Conservation (phyloP, 37 sponge, comb jelly and placozoan species). For the Axinella damicornis region DNA sequence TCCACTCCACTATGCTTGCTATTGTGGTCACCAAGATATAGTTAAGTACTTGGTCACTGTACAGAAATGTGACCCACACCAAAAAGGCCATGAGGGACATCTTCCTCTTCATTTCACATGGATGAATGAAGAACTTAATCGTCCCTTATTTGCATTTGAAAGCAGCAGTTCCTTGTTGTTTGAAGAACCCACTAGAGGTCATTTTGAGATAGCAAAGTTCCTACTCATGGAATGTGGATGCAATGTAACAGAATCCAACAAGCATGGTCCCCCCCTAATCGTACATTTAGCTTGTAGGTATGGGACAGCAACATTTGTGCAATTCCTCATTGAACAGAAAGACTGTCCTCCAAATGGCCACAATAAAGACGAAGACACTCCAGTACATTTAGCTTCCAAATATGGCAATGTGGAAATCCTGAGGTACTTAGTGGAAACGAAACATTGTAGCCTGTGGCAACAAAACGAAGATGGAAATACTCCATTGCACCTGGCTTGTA, state of each 20-base stretch:
- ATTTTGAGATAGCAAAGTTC: too few relatives aligned
- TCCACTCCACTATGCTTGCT: conserved; percentile 11
- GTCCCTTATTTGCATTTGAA: too few relatives aligned
- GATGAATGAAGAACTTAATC: too few relatives aligned
- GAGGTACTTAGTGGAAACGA: too few relatives aligned
- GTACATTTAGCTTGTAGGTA: background rate
- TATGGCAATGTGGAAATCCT: too few relatives aligned
- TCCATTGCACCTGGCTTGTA: background rate
- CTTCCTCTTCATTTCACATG: conserved; percentile 10
- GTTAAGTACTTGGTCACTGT: background rate
- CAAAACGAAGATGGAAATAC: background rate
- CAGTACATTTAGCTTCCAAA: too few relatives aligned
- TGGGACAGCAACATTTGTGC: background rate
- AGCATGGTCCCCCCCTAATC: background rate
- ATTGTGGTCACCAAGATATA: background rate
- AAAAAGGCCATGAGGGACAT: background rate
- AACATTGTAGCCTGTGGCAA: background rate
- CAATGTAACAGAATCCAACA: too few relatives aligned
- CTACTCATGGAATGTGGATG: too few relatives aligned
- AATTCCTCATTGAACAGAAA: conserved; percentile 4
- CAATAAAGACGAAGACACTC: too few relatives aligned
- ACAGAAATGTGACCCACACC: background rate
- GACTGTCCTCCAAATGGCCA: too few relatives aligned
- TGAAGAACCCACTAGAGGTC: too few relatives aligned
- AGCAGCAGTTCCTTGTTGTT: too few relatives aligned